Base-by-base conservation (phyloP, 2,888 invertebrate species). In the Dolomedes plantarius region DNA sequence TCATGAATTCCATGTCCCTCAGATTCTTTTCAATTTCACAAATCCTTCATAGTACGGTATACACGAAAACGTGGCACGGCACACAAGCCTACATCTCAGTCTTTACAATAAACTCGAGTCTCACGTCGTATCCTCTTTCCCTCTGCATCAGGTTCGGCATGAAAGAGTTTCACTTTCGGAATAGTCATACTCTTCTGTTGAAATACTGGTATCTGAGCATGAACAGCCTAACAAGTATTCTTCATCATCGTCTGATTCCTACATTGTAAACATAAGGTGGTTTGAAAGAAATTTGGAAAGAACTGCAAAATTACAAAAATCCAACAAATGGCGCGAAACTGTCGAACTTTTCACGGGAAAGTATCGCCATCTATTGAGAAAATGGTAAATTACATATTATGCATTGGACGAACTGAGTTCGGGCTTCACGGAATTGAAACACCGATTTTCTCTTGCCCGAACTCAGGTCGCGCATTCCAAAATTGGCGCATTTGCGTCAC, bases 151-250 rank as follows among this genome's bases (percentile, higher is more conserved):
- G 28, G 64, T 64, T 64, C 28, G 64, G 27, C 28, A 11, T 64
- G 64, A 64, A 27, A 64, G 6, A 64, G 28, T 7, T 64, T 64
- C 64, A 64, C 27, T 23, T 23, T 64, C 27, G 28, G 64, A 64
- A 28, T 28, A 64, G 64, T 64, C 28, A 64, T 64, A 64, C 27
- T 64, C 16, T 28, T 64, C 28, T 64, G 64, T 23, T 64, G 64
- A 64, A 64, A 64, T 27, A 64, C 64, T 28, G 11, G 64, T 64
- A 64, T 64, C 64, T 16, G 27, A 28, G 27, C 28, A 64, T 64
- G 64, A 64, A 64, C 27, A 50, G n/a, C 19, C 50, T 28, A 27
- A 64, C 23, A 28, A 64, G 64, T 50, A 16, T 50, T 19, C 50
- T 9, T 50, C 50, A 16, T 50, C n/a, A n/a, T n/a, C n/a, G 41